These are phyloP conservation scores for Crotophaga sulcirostris DNA, from an alignment of 2,113 vertebrate genomes.

Conservation along the genomic window DNA sequence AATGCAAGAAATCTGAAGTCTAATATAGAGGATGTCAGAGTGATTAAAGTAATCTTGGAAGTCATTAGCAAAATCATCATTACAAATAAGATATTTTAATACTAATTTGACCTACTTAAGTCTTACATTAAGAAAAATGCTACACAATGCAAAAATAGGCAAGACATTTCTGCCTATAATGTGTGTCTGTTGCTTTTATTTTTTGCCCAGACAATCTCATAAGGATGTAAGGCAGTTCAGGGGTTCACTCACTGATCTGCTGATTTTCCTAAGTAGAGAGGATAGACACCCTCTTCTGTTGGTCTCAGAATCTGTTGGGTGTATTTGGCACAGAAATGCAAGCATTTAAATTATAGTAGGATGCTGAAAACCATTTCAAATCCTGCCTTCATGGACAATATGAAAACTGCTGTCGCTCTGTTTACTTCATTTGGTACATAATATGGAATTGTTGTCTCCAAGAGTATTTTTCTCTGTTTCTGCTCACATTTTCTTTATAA, in stretches of 20 bases:
- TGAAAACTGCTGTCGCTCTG: neutral
- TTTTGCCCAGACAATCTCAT: neutral
- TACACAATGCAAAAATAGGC: neutral
- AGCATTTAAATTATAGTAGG: neutral
- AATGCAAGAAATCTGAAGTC: neutral
- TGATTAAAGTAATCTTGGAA: slow-evolving; percentile 43
- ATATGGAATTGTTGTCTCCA: neutral
- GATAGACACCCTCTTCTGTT: slow-evolving; percentile 43
- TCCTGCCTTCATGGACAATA: neutral
- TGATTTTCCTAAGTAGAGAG: neutral
- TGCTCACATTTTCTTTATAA: neutral
- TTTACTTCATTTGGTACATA: neutral
- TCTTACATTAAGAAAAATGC: neutral
- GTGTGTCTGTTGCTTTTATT: neutral
- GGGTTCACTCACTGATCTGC: neutral
- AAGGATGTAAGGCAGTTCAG: neutral
- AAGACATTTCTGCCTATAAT: neutral
- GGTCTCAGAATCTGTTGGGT: slow-evolving; percentile 17
- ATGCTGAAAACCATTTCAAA: neutral
- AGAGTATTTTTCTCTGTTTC: neutral
- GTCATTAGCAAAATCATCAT: slow-evolving; percentile 23
- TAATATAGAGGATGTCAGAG: slow-evolving; percentile 19
- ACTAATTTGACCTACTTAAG: slow-evolving; percentile 36
- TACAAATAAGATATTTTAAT: slow-evolving; percentile 47
- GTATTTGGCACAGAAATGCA: neutral